Conservation (phyloP, 2,888 invertebrate species). For the Clitarchus hookeri region DNA sequence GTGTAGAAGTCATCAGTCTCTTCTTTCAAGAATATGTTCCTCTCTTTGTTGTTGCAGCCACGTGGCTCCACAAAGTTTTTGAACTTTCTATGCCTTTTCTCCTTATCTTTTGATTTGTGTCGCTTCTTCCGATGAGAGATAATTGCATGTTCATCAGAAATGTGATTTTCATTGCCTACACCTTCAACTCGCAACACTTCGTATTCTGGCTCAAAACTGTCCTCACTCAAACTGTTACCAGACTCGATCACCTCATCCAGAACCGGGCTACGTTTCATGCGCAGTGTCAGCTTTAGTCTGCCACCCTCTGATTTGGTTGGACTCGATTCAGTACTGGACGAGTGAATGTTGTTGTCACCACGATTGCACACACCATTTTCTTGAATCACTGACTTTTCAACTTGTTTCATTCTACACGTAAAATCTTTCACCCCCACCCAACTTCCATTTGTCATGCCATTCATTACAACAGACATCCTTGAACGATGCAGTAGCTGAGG, state of each 20-base stretch:
- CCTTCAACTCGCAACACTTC: slow-evolving; percentile 84
- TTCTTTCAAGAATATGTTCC: slow-evolving; percentile 26
- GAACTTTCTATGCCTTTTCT: slow-evolving; percentile 38
- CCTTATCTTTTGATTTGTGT: slow-evolving; percentile 60
- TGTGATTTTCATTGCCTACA: slow-evolving; percentile 57
- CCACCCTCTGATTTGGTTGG: slow-evolving; percentile 36
- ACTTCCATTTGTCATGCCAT: slow-evolving; percentile 28
- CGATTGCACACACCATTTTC: slow-evolving; percentile 15
- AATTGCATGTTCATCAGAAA: slow-evolving; percentile 32
- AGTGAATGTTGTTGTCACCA: neutral
- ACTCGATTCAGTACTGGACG: slow-evolving; percentile 28
- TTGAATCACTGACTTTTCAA: neutral
- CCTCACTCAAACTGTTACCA: slow-evolving; percentile 70
- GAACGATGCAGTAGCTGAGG: slow-evolving; percentile 37
- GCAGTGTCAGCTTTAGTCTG: slow-evolving; percentile 73
- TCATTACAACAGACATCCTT: slow-evolving; percentile 27
- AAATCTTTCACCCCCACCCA: slow-evolving; percentile 26
- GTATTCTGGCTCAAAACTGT: slow-evolving; percentile 74
- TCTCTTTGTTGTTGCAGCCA: slow-evolving; percentile 24
- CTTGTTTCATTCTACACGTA: neutral
- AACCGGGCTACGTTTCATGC: slow-evolving; percentile 86
- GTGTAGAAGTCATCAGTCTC: slow-evolving; percentile 31
- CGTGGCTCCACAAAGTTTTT: slow-evolving; percentile 32
- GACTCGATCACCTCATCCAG: slow-evolving; percentile 83
- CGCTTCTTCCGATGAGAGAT: slow-evolving; percentile 61